phyloP scores from a whole-genome alignment of 2,888 invertebrate genomes.

The Apodemia hepburni region DNA sequence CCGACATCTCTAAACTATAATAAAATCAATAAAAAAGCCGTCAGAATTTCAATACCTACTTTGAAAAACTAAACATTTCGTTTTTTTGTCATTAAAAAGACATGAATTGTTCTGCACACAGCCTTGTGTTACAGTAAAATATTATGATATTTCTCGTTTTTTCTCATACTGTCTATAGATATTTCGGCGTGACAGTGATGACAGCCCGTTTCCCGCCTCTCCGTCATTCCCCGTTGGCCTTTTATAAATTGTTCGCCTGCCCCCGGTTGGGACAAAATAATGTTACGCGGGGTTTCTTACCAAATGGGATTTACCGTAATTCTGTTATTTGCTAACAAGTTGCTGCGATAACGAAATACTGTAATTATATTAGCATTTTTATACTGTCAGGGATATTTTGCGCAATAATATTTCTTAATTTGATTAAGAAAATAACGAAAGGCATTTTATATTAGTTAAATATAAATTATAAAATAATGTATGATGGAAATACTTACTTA shows the following conservation, averaged over 20 bases:
- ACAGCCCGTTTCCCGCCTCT: conserved; percentile 72
- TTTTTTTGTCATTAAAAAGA: not conserved
- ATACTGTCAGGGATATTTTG: not conserved
- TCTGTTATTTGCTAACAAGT: conserved; percentile 64
- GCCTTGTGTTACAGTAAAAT: conserved; percentile 50
- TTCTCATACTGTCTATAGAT: conserved; percentile 57
- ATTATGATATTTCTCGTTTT: conserved; percentile 65
- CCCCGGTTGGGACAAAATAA: conserved; percentile 62
- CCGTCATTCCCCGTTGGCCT: conserved; percentile 62
- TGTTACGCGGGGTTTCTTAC: conserved; percentile 59
- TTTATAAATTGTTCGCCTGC: conserved; percentile 64
- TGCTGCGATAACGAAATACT: conserved; percentile 28
- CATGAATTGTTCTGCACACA: conserved; percentile 24
- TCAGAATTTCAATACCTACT: not conserved
- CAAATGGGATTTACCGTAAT: conserved; percentile 72
- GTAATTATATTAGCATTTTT: conserved; percentile 2
- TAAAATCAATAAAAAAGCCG: not conserved
- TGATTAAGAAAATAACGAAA: no score
- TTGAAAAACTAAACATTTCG: no score
- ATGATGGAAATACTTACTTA: no score
- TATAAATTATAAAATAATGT: no score
- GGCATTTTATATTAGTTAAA: no score
- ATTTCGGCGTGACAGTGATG: conserved; percentile 66
- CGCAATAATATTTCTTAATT: not conserved
- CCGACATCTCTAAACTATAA: no score